These are phyloP conservation scores for Gibbula magus DNA, from an alignment of 2,888 invertebrate species.

Conservation along the genomic window DNA sequence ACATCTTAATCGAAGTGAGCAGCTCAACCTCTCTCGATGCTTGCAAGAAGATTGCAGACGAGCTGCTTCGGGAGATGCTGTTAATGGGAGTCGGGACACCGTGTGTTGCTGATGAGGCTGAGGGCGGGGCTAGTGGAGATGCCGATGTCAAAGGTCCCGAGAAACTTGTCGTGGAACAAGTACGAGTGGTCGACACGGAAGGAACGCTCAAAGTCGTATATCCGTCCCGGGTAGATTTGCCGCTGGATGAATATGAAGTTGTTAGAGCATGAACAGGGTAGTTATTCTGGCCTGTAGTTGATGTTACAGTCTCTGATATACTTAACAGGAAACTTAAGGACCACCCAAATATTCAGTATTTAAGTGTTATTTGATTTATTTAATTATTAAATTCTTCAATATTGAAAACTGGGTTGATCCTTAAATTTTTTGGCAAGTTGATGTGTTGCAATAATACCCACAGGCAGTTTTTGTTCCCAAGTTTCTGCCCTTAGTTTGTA, in stretches of 20 bases:
- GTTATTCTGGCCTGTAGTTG: too few species aligned
- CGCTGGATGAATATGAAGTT: conserved; percentile 54
- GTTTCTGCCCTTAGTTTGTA: too few species aligned
- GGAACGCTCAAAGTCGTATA: conserved; percentile 86
- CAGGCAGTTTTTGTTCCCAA: too few species aligned
- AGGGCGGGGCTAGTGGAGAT: conserved; percentile 4
- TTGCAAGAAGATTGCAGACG: conserved; percentile 83
- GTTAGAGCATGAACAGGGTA: conserved; percentile 44
- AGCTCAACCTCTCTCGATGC: conserved; percentile 81
- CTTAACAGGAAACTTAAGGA: too few species aligned
- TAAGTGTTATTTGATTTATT: too few species aligned
- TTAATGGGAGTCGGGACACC: conserved; percentile 70
- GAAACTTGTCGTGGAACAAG: conserved; percentile 79
- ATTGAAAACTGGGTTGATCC: too few species aligned
- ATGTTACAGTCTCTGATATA: too few species aligned
- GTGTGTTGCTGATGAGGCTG: conserved; percentile 56
- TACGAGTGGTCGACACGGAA: conserved; percentile 83
- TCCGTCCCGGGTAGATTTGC: conserved; percentile 85
- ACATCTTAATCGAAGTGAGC: conserved; percentile 86
- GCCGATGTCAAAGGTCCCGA: conserved; percentile 55
- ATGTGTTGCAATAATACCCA: too few species aligned
- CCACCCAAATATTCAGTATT: too few species aligned
- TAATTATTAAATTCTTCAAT: too few species aligned
- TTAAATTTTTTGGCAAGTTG: too few species aligned
- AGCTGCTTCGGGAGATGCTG: conserved; percentile 81